Evolutionary conservation across 2,888 invertebrate species (phyloP).

Genomic region (Dicranocentrus wangi): DNA sequence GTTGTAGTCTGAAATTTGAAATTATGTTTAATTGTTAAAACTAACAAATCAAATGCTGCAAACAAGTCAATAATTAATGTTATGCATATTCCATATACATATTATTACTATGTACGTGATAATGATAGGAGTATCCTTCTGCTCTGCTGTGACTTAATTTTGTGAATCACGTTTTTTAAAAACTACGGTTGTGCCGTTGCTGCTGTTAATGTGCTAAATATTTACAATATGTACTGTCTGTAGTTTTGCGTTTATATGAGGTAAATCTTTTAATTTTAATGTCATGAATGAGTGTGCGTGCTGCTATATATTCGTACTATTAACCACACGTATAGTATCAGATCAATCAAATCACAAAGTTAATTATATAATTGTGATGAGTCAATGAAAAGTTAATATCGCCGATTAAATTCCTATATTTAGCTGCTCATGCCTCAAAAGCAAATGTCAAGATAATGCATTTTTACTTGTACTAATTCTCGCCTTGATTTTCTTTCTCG

Average conservation of each 20-base stretch:
- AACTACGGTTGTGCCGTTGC: conserved; percentile 16
- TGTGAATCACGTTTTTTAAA: conserved; percentile 9
- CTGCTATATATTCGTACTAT: background rate
- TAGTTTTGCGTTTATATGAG: background rate
- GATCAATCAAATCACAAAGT: no score
- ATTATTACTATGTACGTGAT: conserved; percentile 1
- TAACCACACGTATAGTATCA: conserved; percentile 1
- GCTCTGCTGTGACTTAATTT: conserved; percentile 12
- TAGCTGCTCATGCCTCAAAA: conserved; percentile 7
- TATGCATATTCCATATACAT: conserved; percentile 12
- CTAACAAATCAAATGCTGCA: conserved; percentile 34
- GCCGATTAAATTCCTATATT: background rate
- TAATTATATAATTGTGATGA: conserved; percentile 13
- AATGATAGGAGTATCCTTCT: conserved; percentile 8
- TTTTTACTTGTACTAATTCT: conserved; percentile 32
- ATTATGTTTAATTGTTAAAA: conserved; percentile 24
- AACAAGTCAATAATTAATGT: conserved; percentile 58
- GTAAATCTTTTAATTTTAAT: background rate
- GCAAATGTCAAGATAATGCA: background rate
- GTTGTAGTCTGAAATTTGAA: conserved; percentile 33
- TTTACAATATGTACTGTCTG: conserved; percentile 8
- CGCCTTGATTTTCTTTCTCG: conserved; percentile 37
- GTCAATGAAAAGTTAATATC: conserved; percentile 12
- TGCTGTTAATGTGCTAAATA: conserved; percentile 9
- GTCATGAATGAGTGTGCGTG: background rate